Evolutionary conservation across 2,888 invertebrate genomes (phyloP), one percentile per base, ranked within the genome.

Genomic region (Drosophila formosana): DNA sequence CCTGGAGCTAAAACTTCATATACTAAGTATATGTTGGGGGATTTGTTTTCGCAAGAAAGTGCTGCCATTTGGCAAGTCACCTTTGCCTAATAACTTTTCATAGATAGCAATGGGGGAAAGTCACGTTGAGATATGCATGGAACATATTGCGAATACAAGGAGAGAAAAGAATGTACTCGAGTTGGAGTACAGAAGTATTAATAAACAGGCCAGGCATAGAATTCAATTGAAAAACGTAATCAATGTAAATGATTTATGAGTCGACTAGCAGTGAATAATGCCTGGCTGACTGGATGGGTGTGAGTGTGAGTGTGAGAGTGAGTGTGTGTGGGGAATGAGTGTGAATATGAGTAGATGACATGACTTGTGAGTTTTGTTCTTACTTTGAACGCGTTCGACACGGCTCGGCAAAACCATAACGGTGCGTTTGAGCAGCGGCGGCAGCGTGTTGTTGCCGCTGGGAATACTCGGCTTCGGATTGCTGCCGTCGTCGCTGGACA

Each of bases 371-470:
- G 71, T 79, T 78, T 64, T 60, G 39, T 65, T 88, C 90, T 90
- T 90, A 90, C 90, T 91, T 91, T 91, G 90, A 9, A 89, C 83
- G 74, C 76, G 72, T 66, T 89, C 88, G 81, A 83, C 72, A 74
- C 78, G 84, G 68, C 73, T 79, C 63, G 89, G 72, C 8, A 78
- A 68, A 8, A 80, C 78, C 64, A 75, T 70, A 52, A 75, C 81
- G 53, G 80, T 82, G 62, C 83, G 87, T 60, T 87, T 84, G 68
- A 74, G 69, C 56, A 84, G 53, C 43, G 84, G 82, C 25, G 81
- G 83, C n/a, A 69, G 63, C 11, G 32, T 67, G 79, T 50, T 67
- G 79, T 50, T 66, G 72, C 67, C 56, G 69, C 45, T 37, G 51
- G 49, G 60, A 55, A 32, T 63, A 45, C 45, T 45, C 45, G 25